Percentiles rank a stretch among this genome's conserved stretches.
Conservation (phyloP, 2,113 vertebrate species). For the Nannospalax galili region DNA sequence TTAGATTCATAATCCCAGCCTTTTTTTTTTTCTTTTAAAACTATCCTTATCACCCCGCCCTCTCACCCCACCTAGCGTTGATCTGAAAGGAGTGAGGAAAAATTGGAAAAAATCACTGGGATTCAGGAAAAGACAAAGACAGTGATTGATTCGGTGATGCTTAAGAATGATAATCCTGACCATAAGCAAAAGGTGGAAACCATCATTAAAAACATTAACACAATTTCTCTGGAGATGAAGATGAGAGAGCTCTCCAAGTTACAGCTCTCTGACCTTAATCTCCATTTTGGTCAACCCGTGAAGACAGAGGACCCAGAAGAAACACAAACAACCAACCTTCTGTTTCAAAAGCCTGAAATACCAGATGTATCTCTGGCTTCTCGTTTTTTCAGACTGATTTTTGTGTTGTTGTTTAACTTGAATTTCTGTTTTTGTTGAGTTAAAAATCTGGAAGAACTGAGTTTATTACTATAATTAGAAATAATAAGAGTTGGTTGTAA, state of each 20-base stretch:
- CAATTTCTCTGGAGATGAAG: slow-evolving; percentile 84
- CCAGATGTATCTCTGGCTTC: not conserved
- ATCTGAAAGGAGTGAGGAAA: too few relatives aligned
- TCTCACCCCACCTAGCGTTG: too few relatives aligned
- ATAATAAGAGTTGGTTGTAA: slow-evolving; percentile 47
- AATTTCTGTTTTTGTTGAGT: slow-evolving; percentile 44
- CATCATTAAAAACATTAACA: slow-evolving; percentile 79
- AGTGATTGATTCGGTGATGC: too few relatives aligned
- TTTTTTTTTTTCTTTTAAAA: slow-evolving; percentile 44
- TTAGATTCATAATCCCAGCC: not conserved
- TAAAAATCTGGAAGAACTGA: slow-evolving; percentile 23
- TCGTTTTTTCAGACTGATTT: slow-evolving; percentile 62
- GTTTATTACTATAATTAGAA: slow-evolving; percentile 47
- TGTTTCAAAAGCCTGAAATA: slow-evolving; percentile 71
- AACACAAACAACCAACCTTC: slow-evolving; percentile 69
- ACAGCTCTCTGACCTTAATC: slow-evolving; percentile 91
- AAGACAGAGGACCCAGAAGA: slow-evolving; percentile 80
- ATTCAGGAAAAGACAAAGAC: too few relatives aligned
- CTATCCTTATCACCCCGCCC: too few relatives aligned
- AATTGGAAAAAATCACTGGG: too few relatives aligned
- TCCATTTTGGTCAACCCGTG: slow-evolving; percentile 87
- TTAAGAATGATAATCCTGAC: slow-evolving; percentile 60
- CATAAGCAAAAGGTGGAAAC: slow-evolving; percentile 78
- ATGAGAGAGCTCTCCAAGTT: slow-evolving; percentile 90
- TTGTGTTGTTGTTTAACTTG: slow-evolving; percentile 25